A percentile compares a stretch with the other conserved stretches of the same genome.
Evolutionary conservation across 2,113 vertebrate species (phyloP).

Genomic region (Cyanoliseus patagonus): DNA sequence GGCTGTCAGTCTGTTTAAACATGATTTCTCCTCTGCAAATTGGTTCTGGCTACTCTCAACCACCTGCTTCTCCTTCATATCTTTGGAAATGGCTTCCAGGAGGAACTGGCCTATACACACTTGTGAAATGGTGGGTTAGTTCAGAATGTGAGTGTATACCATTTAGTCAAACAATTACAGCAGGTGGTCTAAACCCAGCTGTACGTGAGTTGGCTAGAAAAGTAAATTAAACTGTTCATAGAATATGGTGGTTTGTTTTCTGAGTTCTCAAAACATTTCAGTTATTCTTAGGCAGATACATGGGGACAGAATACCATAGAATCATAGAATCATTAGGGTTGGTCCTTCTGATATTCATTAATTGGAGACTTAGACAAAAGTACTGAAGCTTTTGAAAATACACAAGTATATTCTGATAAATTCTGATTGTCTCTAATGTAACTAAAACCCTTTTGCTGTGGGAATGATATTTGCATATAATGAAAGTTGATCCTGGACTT

Average conservation of each 20-base stretch:
- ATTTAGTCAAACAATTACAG: neutral
- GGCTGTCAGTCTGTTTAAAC: neutral
- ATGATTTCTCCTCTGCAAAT: neutral
- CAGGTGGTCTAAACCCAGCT: neutral
- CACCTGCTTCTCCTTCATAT: neutral
- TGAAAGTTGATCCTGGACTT: neutral
- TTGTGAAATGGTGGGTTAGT: neutral
- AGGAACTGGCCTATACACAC: neutral
- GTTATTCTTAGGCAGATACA: neutral
- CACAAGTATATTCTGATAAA: neutral
- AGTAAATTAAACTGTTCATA: neutral
- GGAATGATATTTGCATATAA: neutral
- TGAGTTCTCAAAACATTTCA: neutral
- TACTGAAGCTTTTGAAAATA: neutral
- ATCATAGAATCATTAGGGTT: too few relatives aligned
- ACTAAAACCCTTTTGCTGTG: neutral
- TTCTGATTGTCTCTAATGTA: neutral
- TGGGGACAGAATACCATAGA: neutral
- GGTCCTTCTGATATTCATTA: neutral
- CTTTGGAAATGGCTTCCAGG: neutral
- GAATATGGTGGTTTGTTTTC: neutral
- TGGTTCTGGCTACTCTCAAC: neutral
- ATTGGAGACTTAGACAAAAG: neutral
- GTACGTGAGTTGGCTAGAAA: neutral
- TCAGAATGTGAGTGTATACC: neutral